These are phyloP conservation scores for Hypothenemus hampei DNA, from an alignment of 1,140 invertebrate genomes.

Conservation along the genomic window DNA sequence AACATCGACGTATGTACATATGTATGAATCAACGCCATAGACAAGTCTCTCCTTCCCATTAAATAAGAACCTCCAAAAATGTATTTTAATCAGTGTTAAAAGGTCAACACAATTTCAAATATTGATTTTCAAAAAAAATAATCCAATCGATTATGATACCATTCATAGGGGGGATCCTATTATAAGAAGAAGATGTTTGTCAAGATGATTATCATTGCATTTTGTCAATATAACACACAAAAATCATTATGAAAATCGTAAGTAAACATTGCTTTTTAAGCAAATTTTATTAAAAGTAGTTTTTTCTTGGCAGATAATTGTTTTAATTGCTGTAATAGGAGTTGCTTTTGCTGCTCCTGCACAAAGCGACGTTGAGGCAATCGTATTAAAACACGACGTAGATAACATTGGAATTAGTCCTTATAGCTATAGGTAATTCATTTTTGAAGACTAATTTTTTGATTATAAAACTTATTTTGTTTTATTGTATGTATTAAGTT, in stretches of 20 bases:
- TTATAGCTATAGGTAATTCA: constrained; percentile 50
- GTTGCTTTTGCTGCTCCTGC: constrained; percentile 42
- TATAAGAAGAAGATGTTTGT: too few relatives aligned
- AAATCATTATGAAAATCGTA: not conserved
- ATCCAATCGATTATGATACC: too few relatives aligned
- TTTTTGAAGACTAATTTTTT: not conserved
- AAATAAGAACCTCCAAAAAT: too few relatives aligned
- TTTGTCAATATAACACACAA: not conserved
- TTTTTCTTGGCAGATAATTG: constrained; percentile 10
- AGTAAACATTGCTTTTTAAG: not conserved
- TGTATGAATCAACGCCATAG: too few relatives aligned
- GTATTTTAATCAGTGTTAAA: too few relatives aligned
- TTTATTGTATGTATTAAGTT: constrained; percentile 48
- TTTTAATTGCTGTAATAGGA: constrained; percentile 27
- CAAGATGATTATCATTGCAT: too few relatives aligned
- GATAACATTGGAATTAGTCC: constrained; percentile 47
- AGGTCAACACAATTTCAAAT: too few relatives aligned
- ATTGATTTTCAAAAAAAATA: too few relatives aligned
- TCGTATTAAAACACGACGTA: constrained; percentile 42
- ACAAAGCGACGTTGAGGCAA: constrained; percentile 34
- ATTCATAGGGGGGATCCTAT: too few relatives aligned
- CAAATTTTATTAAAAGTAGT: not conserved
- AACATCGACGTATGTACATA: too few relatives aligned
- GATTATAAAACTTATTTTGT: not conserved
- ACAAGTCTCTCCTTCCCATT: too few relatives aligned